These are phyloP conservation scores for Xyliphius kryptos DNA, from an alignment of 2,113 vertebrate species.

Conservation along the genomic window DNA sequence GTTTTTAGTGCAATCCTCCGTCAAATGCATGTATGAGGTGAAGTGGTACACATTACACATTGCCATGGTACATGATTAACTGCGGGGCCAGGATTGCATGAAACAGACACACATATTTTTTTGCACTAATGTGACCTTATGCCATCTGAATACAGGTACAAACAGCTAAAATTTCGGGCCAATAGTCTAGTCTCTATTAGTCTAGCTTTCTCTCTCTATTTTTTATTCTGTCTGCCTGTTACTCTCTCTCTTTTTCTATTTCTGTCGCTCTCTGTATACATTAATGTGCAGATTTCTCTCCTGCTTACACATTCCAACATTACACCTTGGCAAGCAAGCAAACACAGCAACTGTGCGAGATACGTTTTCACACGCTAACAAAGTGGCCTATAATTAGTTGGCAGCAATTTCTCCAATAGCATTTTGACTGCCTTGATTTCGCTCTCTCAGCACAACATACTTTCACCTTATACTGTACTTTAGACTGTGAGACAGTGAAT, in stretches of 20 bases:
- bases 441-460: slow-evolving; percentile 13
- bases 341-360: slow-evolving; percentile 23
- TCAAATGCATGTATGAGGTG: neutral
- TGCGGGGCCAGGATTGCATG: neutral
- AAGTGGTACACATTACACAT: neutral
- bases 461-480: slow-evolving; percentile 13
- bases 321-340: slow-evolving; percentile 19
- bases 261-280: too few relatives aligned
- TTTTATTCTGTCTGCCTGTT: slow-evolving; percentile 1
- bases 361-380: slow-evolving; percentile 30
- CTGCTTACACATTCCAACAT: slow-evolving; percentile 4
- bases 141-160: neutral
- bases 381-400: slow-evolving; percentile 30
- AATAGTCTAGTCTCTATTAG: neutral
- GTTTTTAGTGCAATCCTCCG: neutral
- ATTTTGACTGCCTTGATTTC: slow-evolving; percentile 6
- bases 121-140: neutral
- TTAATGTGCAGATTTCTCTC: too few relatives aligned
- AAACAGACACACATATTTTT: neutral
- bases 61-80: slow-evolving; percentile 1
- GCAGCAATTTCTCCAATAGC: slow-evolving; percentile 9
- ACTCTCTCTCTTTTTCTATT: too few relatives aligned
- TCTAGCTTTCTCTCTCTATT: neutral
- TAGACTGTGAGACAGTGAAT: neutral
- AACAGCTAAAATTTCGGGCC: slow-evolving; percentile 1